phyloP scores from a whole-genome alignment of 2,113 vertebrate genomes.

The Laticauda laticaudata region DNA sequence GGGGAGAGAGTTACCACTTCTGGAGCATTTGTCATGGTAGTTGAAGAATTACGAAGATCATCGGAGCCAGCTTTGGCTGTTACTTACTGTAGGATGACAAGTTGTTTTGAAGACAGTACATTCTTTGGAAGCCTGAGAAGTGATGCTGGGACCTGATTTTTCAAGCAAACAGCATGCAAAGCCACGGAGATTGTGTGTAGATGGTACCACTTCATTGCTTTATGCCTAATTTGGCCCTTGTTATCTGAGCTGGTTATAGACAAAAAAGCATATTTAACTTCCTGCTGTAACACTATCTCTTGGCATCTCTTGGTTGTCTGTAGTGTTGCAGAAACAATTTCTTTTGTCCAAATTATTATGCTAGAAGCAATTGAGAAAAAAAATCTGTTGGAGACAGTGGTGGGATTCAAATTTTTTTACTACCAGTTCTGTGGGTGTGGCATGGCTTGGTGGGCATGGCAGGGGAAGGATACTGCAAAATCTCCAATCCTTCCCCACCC shows the following conservation, averaged over 20 bases:
- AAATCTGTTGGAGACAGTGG: background rate
- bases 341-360: background rate
- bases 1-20: slow-evolving; percentile 7
- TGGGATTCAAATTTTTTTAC: too few species aligned
- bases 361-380: background rate
- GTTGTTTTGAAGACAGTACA: slow-evolving; percentile 16
- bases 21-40: slow-evolving; percentile 11
- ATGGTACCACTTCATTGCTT: background rate
- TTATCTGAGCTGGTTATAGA: background rate
- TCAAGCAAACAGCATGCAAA: background rate
- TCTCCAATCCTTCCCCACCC: too few species aligned
- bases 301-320: background rate
- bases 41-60: background rate
- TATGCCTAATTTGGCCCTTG: background rate
- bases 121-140: background rate
- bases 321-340: too few species aligned
- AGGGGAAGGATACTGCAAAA: too few species aligned
- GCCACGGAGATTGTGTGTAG: background rate
- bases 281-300: background rate
- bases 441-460: too few species aligned
- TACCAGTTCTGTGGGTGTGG: too few species aligned
- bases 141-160: background rate
- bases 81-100: background rate
- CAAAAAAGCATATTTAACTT: background rate
- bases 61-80: slow-evolving; percentile 18